phyloP scores from a whole-genome alignment of 1,140 invertebrate species.

The Saccostrea echinata region DNA sequence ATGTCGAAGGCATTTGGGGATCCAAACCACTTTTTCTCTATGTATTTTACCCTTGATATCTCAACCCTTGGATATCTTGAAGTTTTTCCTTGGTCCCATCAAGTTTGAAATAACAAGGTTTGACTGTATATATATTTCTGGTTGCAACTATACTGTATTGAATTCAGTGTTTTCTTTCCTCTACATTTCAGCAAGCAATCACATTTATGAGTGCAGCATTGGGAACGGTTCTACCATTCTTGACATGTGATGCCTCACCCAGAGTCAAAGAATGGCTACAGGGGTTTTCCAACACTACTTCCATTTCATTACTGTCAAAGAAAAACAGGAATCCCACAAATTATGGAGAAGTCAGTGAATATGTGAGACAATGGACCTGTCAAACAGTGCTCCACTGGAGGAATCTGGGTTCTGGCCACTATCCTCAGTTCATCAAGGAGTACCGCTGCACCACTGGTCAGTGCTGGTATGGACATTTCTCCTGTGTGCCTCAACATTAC shows the following conservation, averaged over 20 bases:
- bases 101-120: too few species aligned
- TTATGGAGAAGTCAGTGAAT: background rate
- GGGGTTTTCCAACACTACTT: background rate
- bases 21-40: too few species aligned
- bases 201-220: background rate
- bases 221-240: background rate
- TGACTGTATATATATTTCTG: too few species aligned
- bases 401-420: background rate
- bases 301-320: background rate
- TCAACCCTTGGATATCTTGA: too few species aligned
- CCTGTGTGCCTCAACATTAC: constrained; percentile 8
- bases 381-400: background rate
- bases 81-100: too few species aligned
- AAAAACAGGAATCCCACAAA: background rate
- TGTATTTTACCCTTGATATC: too few species aligned
- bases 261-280: background rate
- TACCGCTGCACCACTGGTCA: background rate
- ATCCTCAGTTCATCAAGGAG: constrained; percentile 14
- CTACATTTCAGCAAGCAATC: background rate
- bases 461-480: constrained; percentile 28
- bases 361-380: constrained; percentile 8
- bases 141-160: too few species aligned
- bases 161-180: background rate
- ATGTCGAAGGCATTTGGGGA: too few species aligned
- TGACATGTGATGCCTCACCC: background rate